Base-by-base conservation (phyloP, 2,888 invertebrate species). In the Torymus auratus region DNA sequence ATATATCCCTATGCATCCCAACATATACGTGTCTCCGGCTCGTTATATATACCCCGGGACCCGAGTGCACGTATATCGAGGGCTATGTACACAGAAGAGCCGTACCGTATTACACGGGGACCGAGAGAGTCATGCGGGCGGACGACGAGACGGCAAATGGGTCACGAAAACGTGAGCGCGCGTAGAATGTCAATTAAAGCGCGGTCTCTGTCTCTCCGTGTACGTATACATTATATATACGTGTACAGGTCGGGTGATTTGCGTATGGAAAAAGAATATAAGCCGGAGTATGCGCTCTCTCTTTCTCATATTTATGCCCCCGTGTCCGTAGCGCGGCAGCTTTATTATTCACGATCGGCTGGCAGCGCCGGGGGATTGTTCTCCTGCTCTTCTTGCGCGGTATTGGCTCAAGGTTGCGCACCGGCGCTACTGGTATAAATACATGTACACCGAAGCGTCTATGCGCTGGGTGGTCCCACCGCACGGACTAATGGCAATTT, bases 151-250 rank as follows among this genome's bases (percentile, higher is more conserved):
- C 56, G 61, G 28, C 78, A 79, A 79, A 79, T 79, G 69, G 79
- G 73, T 79, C 79, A 79, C 79, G 79, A 79, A 79, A 79, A 79
- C 79, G 79, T 79, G 73, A 68, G 67, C 73, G 20, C 68, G 12
- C 56, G 41, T 50, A 62, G 79, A 79, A 79, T 79, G 79, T 79
- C 79, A 79, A 79, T 79, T 79, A 79, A 78, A 71, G 50, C 64
- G 55, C 28, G 41, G 41, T 41, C 41, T 41, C 41, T 41, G 7
- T 41, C 41, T 41, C 41, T 64, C 53, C 61, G n/a, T 50, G n/a
- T 50, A 11, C n/a, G 23, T 28, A 56, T 55, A 55, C 23, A 23
- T 28, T 53, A 50, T n/a, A 14, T 28, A 41, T 56, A 69, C 56
- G 50, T n/a, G 58, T 41, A 50, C 11, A 14, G 52, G 17, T n/a